These are phyloP conservation scores for Eilema sororculum DNA, from an alignment of 2,888 invertebrate genomes.

Conservation along the genomic window DNA sequence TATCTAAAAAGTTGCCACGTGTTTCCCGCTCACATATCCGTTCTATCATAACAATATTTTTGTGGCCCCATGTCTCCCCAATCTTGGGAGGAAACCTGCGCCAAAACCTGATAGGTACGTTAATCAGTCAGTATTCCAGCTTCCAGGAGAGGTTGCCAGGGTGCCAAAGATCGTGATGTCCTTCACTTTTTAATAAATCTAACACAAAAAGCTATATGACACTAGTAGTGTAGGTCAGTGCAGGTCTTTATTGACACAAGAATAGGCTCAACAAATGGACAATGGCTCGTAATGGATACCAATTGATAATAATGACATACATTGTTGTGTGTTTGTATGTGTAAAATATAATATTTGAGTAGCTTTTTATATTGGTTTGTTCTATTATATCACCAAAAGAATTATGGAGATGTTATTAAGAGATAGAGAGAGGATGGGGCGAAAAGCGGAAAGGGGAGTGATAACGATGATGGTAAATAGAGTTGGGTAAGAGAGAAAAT, in stretches of 20 bases:
- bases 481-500: neutral
- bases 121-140: neutral
- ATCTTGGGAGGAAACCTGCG: neutral
- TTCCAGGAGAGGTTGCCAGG: neutral
- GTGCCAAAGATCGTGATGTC: neutral
- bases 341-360: conserved; percentile 12
- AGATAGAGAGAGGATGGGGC: neutral
- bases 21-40: too few species aligned
- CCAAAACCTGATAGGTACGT: neutral
- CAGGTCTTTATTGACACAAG: conserved; percentile 32
- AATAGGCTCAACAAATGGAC: conserved; percentile 45
- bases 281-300: conserved; percentile 35
- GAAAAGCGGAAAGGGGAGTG: neutral
- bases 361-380: neutral
- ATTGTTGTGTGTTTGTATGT: conserved; percentile 23
- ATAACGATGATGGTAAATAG: neutral
- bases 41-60: too few species aligned
- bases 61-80: neutral
- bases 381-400: neutral
- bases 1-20: too few species aligned
- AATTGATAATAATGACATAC: conserved; percentile 40
- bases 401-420: neutral
- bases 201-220: neutral
- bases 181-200: neutral
- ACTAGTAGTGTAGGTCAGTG: conserved; percentile 31